Conservation (phyloP, 2,797 vertebrate species). For the Helostoma temminkii region DNA sequence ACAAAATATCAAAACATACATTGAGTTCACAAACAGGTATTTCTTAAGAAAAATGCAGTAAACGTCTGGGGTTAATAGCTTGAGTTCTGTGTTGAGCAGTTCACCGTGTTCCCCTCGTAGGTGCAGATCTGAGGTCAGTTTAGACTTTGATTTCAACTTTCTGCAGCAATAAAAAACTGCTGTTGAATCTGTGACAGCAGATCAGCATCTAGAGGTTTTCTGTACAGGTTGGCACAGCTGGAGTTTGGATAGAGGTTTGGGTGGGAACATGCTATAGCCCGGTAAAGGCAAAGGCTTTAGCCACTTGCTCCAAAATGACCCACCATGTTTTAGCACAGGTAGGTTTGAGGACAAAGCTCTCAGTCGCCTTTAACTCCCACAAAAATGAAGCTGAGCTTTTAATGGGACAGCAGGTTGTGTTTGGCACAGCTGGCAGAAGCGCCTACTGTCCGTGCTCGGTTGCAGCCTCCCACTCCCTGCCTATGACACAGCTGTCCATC, state of each 20-base stretch:
- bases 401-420: constrained; percentile 52
- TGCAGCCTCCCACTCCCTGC: constrained; percentile 61
- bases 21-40: constrained; percentile 71
- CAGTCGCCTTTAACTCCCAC: constrained; percentile 40
- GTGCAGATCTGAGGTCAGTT: constrained; percentile 69
- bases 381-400: constrained; percentile 51
- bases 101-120: constrained; percentile 57
- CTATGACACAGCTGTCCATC: constrained; percentile 46
- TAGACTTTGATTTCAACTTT: constrained; percentile 42
- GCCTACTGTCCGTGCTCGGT: constrained; percentile 54
- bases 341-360: constrained; percentile 50
- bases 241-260: constrained; percentile 66
- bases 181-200: constrained; percentile 56
- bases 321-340: constrained; percentile 40
- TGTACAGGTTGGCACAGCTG: constrained; percentile 80
- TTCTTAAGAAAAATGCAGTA: constrained; percentile 76
- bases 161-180: constrained; percentile 28
- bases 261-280: constrained; percentile 75
- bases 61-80: constrained; percentile 71
- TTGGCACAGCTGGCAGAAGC: constrained; percentile 53
- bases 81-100: constrained; percentile 65
- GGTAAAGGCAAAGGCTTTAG: constrained; percentile 68
- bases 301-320: constrained; percentile 57
- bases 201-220: constrained; percentile 67
- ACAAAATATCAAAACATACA: constrained; percentile 77